Evolutionary conservation across 35 echinoderm and acorn worm genomes (phyloP).

Genomic region (Anneissia japonica): DNA sequence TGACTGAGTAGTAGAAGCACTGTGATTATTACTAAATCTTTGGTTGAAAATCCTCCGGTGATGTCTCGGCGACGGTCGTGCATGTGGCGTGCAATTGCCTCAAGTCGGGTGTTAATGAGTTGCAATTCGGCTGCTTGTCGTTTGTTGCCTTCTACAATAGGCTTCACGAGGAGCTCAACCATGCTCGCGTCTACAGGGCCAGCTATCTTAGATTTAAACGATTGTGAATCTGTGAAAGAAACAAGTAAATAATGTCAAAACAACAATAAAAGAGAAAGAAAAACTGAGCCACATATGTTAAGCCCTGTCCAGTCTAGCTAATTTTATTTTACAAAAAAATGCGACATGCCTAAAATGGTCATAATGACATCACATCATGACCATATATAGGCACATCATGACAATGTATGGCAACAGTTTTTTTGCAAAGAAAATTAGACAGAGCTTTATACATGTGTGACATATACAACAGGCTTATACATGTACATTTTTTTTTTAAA

Average conservation of each 20-base stretch:
- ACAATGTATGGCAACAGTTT: too few species aligned
- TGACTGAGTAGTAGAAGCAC: slow-evolving; percentile 59
- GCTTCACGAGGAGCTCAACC: slow-evolving; percentile 17
- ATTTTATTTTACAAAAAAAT: too few species aligned
- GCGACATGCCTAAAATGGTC: too few species aligned
- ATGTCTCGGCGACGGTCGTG: slow-evolving; percentile 12
- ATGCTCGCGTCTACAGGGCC: neutral
- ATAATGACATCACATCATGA: too few species aligned
- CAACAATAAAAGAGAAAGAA: neutral
- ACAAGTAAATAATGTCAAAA: slow-evolving; percentile 18
- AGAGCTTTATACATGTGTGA: too few species aligned
- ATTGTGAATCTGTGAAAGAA: slow-evolving; percentile 21
- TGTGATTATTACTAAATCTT: slow-evolving; percentile 57
- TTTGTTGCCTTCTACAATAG: slow-evolving; percentile 50
- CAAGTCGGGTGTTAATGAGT: slow-evolving; percentile 67
- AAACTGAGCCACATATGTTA: neutral
- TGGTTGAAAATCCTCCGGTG: slow-evolving; percentile 9
- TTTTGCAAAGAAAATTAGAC: too few species aligned
- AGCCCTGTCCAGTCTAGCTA: too few species aligned
- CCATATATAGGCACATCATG: too few species aligned
- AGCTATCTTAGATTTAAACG: neutral
- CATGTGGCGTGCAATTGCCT: slow-evolving; percentile 43
- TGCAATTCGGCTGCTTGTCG: slow-evolving; percentile 59
- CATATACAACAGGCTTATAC: too few species aligned
- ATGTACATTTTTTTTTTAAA: too few species aligned